Percentiles rank a stretch among this genome's conserved stretches.
phyloP scores from a whole-genome alignment of 2,888 invertebrate species.

The Cryptophagus acutangulus region DNA sequence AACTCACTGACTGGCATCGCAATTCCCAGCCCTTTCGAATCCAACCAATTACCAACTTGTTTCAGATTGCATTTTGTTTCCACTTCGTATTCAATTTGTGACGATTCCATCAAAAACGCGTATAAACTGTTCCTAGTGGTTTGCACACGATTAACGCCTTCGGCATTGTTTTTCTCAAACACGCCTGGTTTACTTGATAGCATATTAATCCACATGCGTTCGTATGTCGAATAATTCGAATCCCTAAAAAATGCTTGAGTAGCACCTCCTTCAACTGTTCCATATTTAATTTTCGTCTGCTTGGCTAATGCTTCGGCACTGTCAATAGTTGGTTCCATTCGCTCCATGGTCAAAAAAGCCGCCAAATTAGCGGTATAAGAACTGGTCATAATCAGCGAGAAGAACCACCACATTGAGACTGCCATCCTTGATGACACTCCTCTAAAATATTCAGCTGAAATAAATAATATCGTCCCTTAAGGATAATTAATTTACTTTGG shows the following conservation, averaged over 20 bases:
- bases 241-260: slow-evolving; percentile 88
- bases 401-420: slow-evolving; percentile 91
- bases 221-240: slow-evolving; percentile 34
- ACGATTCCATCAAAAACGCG: slow-evolving; percentile 96
- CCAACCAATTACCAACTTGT: slow-evolving; percentile 75
- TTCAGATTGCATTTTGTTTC: slow-evolving; percentile 80
- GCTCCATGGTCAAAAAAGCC: slow-evolving; percentile 84
- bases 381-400: slow-evolving; percentile 80
- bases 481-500: slow-evolving; percentile 68
- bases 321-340: slow-evolving; percentile 83
- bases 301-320: slow-evolving; percentile 86
- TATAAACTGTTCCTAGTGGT: slow-evolving; percentile 74
- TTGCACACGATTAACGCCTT: slow-evolving; percentile 79
- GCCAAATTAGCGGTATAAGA: slow-evolving; percentile 94
- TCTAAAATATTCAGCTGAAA: too few species aligned
- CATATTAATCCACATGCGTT: slow-evolving; percentile 56
- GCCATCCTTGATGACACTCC: slow-evolving; percentile 85
- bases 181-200: slow-evolving; percentile 73
- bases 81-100: slow-evolving; percentile 86
- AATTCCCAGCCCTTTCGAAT: slow-evolving; percentile 90
- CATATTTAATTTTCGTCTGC: slow-evolving; percentile 94
- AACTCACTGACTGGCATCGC: slow-evolving; percentile 83
- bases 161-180: slow-evolving; percentile 74
- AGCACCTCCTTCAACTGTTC: slow-evolving; percentile 79
- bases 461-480: neutral